Percentiles rank a stretch among this genome's conserved stretches.
These are phyloP conservation scores for Adelges cooleyi DNA, from an alignment of 1,140 invertebrate genomes.

Conservation along the genomic window DNA sequence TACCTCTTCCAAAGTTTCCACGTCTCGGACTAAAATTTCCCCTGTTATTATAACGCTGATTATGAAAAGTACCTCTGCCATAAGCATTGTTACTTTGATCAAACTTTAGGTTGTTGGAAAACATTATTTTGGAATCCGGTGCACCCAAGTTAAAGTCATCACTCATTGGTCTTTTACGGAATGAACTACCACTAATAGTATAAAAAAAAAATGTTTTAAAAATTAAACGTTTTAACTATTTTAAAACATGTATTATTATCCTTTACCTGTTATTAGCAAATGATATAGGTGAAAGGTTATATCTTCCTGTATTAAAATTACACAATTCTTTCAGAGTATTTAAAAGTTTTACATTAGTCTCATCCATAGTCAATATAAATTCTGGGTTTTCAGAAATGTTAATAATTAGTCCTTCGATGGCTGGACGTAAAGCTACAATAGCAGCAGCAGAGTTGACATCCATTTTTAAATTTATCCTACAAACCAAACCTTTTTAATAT, in stretches of 20 bases:
- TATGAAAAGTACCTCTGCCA: slow-evolving; percentile 2
- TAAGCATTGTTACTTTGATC: background rate
- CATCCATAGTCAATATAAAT: slow-evolving; percentile 44
- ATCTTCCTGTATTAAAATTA: slow-evolving; percentile 57
- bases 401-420: slow-evolving; percentile 73
- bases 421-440: slow-evolving; percentile 73
- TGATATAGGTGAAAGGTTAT: slow-evolving; percentile 1
- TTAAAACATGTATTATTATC: background rate
- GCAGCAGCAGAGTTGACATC: slow-evolving; percentile 60
- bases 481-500: slow-evolving; percentile 24
- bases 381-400: slow-evolving; percentile 66
- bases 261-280: background rate
- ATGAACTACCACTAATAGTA: no score
- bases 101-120: background rate
- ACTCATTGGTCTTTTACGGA: background rate
- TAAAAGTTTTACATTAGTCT: slow-evolving; percentile 45
- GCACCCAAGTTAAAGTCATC: background rate
- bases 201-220: background rate
- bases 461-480: slow-evolving; percentile 79
- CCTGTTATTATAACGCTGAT: background rate
- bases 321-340: slow-evolving; percentile 55
- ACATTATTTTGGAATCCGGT: background rate
- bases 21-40: background rate
- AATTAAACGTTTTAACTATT: background rate
- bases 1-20: background rate